phyloP scores from a whole-genome alignment of 2,888 invertebrate species.

The Himalopsyche kuldschensis region DNA sequence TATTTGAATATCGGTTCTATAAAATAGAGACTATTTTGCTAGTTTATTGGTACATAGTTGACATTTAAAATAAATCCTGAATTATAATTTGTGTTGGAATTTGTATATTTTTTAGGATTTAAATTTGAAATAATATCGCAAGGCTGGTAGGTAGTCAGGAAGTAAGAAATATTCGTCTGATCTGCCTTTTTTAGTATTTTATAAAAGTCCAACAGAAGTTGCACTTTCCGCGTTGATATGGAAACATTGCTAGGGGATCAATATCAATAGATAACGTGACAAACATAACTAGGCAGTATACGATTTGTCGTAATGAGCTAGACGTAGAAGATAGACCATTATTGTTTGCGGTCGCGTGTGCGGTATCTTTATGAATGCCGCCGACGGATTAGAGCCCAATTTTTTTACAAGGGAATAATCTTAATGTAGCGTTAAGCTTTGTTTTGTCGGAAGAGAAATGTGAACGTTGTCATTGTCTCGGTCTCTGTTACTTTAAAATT shows the following conservation, averaged over 20 bases:
- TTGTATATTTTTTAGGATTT: not conserved
- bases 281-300: not conserved
- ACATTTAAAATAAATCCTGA: too few species aligned
- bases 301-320: not conserved
- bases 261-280: not conserved
- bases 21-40: too few species aligned
- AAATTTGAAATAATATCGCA: not conserved
- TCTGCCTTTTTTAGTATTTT: not conserved
- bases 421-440: slow-evolving; percentile 14
- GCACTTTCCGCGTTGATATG: not conserved
- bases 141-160: not conserved
- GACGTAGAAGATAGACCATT: not conserved
- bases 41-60: too few species aligned
- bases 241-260: not conserved
- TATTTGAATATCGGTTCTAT: too few species aligned
- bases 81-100: too few species aligned
- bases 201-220: not conserved
- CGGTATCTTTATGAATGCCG: not conserved
- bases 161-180: not conserved
- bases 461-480: not conserved
- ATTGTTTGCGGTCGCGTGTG: not conserved
- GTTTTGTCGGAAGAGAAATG: not conserved
- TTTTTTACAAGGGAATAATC: slow-evolving; percentile 28
- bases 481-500: not conserved
- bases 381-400: not conserved